Percentiles rank a stretch among this genome's conserved stretches.
Conservation (phyloP, 2,888 invertebrate species). For the Ochropacha duplaris region DNA sequence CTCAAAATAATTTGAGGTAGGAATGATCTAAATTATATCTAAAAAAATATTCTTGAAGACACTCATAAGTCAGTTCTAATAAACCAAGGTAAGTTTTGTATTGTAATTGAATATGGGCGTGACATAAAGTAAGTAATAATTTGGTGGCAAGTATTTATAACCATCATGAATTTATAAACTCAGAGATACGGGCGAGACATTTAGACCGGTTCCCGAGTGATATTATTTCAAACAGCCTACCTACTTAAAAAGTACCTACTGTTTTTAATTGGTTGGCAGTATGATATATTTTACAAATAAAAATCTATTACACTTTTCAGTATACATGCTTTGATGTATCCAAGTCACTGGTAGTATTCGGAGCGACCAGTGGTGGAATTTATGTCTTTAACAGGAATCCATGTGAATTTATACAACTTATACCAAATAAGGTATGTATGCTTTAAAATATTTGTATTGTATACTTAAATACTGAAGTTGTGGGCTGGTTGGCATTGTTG, state of each 20-base stretch:
- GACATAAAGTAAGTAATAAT: no score
- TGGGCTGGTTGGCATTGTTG: no score
- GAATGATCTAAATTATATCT: neutral
- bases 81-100: neutral
- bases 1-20: conserved; percentile 35
- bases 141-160: no score
- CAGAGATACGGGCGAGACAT: no score
- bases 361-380: conserved; percentile 91
- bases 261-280: no score
- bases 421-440: conserved; percentile 87
- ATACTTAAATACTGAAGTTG: neutral
- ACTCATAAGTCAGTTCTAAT: neutral
- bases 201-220: no score
- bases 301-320: conserved; percentile 67
- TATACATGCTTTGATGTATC: conserved; percentile 91
- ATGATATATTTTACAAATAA: no score
- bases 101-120: neutral
- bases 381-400: conserved; percentile 89
- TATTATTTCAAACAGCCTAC: no score
- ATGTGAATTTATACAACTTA: conserved; percentile 89
- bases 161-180: no score
- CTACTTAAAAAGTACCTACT: no score
- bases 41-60: no score
- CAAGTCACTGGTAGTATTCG: conserved; percentile 87
- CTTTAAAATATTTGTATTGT: neutral